Conservation (phyloP, 1,140 invertebrate genomes). For the Achatina immaculata region DNA sequence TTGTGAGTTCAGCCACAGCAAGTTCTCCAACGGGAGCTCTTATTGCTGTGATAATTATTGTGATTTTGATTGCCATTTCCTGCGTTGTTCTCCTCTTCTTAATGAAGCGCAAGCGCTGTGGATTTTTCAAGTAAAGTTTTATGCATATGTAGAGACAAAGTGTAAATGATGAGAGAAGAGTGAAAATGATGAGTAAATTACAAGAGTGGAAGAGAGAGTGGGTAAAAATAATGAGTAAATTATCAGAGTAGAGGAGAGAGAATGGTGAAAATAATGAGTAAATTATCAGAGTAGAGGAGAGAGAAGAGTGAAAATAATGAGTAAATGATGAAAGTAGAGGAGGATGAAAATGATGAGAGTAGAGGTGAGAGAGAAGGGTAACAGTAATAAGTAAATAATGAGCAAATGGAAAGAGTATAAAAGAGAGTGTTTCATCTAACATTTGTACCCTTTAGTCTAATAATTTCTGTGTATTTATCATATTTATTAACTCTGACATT, state of each 20-base stretch:
- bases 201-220: too few species aligned
- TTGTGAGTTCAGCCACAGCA: neutral
- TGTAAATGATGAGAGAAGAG: neutral
- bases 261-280: neutral
- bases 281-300: neutral
- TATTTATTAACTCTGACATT: too few species aligned
- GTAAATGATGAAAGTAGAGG: neutral
- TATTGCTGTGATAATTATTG: slow-evolving; percentile 47
- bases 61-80: slow-evolving; percentile 46
- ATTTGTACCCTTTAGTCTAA: too few species aligned
- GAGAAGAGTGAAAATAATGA: neutral
- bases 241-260: neutral
- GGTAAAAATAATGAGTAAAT: neutral
- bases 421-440: too few species aligned
- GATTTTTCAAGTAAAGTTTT: slow-evolving; percentile 52
- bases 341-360: neutral
- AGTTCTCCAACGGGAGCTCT: slow-evolving; percentile 21
- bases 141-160: neutral
- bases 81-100: slow-evolving; percentile 49
- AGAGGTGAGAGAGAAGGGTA: neutral
- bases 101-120: slow-evolving; percentile 52
- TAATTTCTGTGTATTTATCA: too few species aligned
- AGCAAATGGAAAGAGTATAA: neutral
- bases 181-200: neutral
- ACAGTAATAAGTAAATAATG: neutral